Evolutionary conservation across 2,797 vertebrate genomes (phyloP).

Genomic region (Heterohyrax brucei): DNA sequence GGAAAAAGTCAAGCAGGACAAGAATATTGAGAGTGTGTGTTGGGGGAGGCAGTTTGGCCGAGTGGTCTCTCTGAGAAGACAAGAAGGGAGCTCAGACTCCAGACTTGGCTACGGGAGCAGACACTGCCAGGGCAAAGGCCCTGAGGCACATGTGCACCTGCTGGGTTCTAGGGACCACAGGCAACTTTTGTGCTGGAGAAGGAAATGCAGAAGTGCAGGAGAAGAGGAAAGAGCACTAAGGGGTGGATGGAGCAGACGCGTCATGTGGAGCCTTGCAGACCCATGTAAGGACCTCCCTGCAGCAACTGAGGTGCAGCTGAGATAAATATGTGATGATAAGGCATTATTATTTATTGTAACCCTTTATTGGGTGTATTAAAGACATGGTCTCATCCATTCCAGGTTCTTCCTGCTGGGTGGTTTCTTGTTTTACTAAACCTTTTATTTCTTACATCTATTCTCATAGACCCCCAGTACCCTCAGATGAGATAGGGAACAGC

Average conservation of each 20-base stretch:
- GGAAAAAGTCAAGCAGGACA: neutral
- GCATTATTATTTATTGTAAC: neutral
- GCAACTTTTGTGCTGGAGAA: neutral
- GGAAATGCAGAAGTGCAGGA: neutral
- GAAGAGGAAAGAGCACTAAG: neutral
- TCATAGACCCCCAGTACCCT: neutral
- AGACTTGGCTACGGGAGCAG: neutral
- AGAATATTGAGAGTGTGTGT: neutral
- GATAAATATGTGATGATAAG: neutral
- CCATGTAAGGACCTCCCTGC: neutral
- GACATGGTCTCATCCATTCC: neutral
- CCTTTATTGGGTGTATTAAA: conserved; percentile 22
- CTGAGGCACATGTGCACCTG: neutral
- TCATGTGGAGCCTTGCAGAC: neutral
- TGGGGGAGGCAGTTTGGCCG: neutral
- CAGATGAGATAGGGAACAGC: conserved; percentile 27
- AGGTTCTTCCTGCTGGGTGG: neutral
- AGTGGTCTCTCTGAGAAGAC: neutral
- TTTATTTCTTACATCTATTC: neutral
- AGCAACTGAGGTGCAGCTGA: neutral
- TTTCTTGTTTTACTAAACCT: neutral
- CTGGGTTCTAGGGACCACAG: neutral
- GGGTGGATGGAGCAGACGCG: neutral
- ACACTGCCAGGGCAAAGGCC: neutral
- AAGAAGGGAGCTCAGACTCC: neutral